phyloP scores from a whole-genome alignment of 2,888 invertebrate species.

The Alviniconcha strummeri region DNA sequence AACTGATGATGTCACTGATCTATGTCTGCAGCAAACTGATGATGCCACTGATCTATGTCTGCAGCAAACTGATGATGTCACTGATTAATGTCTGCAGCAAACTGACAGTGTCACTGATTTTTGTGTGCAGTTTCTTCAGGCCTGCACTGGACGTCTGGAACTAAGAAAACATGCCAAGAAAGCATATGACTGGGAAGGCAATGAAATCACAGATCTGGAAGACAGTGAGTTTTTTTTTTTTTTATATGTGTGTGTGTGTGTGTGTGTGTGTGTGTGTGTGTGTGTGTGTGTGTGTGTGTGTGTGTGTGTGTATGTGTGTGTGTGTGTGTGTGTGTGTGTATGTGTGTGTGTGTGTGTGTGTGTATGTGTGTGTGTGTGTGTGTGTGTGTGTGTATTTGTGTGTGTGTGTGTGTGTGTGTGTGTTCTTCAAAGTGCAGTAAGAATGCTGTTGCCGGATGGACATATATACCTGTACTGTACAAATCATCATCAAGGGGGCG shows the following conservation, averaged over 20 bases:
- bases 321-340: not conserved
- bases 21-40: no score
- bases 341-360: no score
- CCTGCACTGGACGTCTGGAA: constrained; percentile 68
- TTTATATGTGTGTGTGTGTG: not conserved
- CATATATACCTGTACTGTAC: no score
- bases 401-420: not conserved
- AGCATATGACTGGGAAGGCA: constrained; percentile 72
- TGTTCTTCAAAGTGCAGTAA: no score
- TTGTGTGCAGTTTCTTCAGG: constrained; percentile 65
- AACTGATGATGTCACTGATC: no score
- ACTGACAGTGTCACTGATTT: not conserved
- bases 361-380: not conserved
- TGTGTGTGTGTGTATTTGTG: constrained; percentile 7
- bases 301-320: not conserved
- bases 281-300: no score
- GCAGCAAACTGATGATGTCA: no score
- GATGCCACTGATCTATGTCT: no score
- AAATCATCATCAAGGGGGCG: no score
- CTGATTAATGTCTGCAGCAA: no score
- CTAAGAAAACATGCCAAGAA: constrained; percentile 64
- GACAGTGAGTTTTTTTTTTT: constrained; percentile 51
- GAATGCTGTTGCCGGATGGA: no score
- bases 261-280: no score
- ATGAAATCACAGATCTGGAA: constrained; percentile 62